A percentile compares a stretch with the other conserved stretches of the same genome.
Evolutionary conservation across 2,113 vertebrate genomes (phyloP).

Genomic region (Hyperoodon ampullatus): DNA sequence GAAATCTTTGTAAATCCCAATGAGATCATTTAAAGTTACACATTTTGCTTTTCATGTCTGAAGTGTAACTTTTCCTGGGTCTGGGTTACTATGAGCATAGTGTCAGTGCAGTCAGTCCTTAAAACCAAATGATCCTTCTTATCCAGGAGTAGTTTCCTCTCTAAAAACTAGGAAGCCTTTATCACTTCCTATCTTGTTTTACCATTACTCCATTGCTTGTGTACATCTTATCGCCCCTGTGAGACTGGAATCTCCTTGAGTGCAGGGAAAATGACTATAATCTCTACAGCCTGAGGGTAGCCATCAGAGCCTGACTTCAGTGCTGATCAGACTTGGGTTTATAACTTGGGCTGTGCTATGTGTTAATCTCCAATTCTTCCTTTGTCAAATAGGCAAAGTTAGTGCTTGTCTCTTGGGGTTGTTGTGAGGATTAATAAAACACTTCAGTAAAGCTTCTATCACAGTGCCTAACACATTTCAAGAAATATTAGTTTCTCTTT

Average conservation of each 20-base stretch:
- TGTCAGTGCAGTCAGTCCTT: background rate
- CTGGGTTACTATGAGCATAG: background rate
- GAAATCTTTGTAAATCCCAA: background rate
- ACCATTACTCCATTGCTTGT: background rate
- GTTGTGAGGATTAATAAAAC: background rate
- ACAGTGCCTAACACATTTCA: background rate
- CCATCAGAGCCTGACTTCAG: background rate
- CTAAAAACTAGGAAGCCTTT: background rate
- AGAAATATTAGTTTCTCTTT: background rate
- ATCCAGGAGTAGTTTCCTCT: background rate
- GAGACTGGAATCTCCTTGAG: constrained; percentile 21
- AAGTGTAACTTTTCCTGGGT: background rate
- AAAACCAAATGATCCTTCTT: background rate
- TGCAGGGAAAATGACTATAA: background rate
- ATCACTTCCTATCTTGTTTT: constrained; percentile 46
- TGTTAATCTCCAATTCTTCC: background rate
- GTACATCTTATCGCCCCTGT: background rate
- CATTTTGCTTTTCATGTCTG: background rate
- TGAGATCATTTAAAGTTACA: constrained; percentile 8
- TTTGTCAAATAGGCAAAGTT: background rate
- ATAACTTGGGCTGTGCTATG: background rate
- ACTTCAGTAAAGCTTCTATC: background rate
- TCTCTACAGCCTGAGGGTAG: background rate
- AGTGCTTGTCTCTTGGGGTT: background rate
- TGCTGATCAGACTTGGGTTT: background rate